Base-by-base conservation (phyloP, 2,797 vertebrate genomes). In the Xiphorhynchus erythropygius region DNA sequence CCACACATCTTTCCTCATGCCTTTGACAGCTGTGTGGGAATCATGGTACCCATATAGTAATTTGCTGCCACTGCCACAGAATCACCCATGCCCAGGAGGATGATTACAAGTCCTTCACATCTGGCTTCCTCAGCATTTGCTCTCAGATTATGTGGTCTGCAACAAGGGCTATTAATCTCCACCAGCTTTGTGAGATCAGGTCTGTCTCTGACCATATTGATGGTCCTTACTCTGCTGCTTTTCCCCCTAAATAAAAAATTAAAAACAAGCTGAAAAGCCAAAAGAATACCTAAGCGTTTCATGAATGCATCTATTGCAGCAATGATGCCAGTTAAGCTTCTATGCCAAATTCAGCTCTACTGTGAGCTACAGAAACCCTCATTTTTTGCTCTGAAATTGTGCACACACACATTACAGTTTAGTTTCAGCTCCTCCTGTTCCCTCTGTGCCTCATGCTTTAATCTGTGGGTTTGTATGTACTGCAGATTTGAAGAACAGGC, bases 401-500 rank as follows among this genome's bases (percentile, higher is more conserved):
- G 12, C 30, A 21, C n/a, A 8, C 11, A 18, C 30, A 80, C 49
- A 35, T 49, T 53, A 57, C 10, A 4, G 23, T 44, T 84, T 39
- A n/a, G 11, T 60, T 84, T 90, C 41, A 59, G 32, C 28, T 41
- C 23, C 33, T 90, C 47, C 35, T 70, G 9, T 67, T 76, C 9
- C 27, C 33, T 64, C 47, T 37, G 3, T 39, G n/a, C 12, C 44
- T 92, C 70, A 32, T 63, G n/a, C 27, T 84, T 79, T 78, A 76
- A 69, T 25, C 47, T 3, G 4, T 1, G 0, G 35, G 70, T 80
- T 95, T 69, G 60, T 80, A 30, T 32, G 27, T 37, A 41, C 24
- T 55, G 75, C 21, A 59, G 50, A 82, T 56, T 57, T 73, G 56
- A 95, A 76, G 39, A 93, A 47, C 77, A 85, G 46, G 59, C 47